These are phyloP conservation scores for Belonocnema kinseyi DNA, from an alignment of 1,140 invertebrate species.

Conservation along the genomic window DNA sequence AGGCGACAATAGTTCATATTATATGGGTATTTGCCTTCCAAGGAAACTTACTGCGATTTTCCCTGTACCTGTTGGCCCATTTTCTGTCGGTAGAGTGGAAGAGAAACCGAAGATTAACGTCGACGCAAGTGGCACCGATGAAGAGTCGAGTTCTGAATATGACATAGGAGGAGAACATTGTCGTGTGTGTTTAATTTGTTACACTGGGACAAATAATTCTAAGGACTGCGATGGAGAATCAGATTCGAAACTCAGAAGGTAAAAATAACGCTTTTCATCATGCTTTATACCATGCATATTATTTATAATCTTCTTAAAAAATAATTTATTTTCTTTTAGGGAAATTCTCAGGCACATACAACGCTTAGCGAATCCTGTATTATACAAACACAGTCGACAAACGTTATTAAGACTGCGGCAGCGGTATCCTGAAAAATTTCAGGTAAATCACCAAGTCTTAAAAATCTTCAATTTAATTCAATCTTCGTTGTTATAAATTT, in stretches of 20 bases:
- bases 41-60: slow-evolving; percentile 82
- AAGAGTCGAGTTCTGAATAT: slow-evolving; percentile 64
- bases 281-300: background rate
- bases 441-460: slow-evolving; percentile 53
- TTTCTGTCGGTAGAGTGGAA: slow-evolving; percentile 20
- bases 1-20: slow-evolving; percentile 73
- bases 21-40: slow-evolving; percentile 89
- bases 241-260: slow-evolving; percentile 65
- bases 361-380: slow-evolving; percentile 82
- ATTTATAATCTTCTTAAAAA: background rate
- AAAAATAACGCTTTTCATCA: slow-evolving; percentile 10
- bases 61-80: slow-evolving; percentile 66
- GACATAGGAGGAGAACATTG: slow-evolving; percentile 62
- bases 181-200: slow-evolving; percentile 67
- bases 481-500: slow-evolving; percentile 32
- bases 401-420: slow-evolving; percentile 89
- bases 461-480: slow-evolving; percentile 30
- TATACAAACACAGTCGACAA: slow-evolving; percentile 81
- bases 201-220: slow-evolving; percentile 54
- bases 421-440: slow-evolving; percentile 82
- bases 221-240: slow-evolving; percentile 50
- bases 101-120: slow-evolving; percentile 43
- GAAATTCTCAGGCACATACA: slow-evolving; percentile 81
- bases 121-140: slow-evolving; percentile 64
- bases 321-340: slow-evolving; percentile 55